phyloP scores from a whole-genome alignment of 2,888 invertebrate genomes.

The Desoria tigrina region DNA sequence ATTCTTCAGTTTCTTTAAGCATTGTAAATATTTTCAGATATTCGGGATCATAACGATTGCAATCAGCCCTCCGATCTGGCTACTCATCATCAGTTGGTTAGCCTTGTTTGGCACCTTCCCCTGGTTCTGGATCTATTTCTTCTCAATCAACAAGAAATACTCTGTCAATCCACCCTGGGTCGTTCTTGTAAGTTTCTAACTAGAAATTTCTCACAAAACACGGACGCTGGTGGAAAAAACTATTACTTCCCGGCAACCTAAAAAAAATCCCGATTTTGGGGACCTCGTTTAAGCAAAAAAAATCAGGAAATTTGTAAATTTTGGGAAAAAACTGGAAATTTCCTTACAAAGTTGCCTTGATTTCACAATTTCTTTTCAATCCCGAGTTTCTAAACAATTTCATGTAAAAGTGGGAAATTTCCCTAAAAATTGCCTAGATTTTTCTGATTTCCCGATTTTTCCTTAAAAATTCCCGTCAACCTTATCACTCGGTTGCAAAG shows the following conservation, averaged over 20 bases:
- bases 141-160: conserved; percentile 26
- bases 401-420: too few relatives aligned
- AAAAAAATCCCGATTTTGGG: too few relatives aligned
- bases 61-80: conserved; percentile 8
- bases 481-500: too few relatives aligned
- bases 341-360: too few relatives aligned
- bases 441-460: too few relatives aligned
- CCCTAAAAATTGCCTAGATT: too few relatives aligned
- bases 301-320: neutral
- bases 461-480: too few relatives aligned
- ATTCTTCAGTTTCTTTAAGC: too few relatives aligned
- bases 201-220: neutral
- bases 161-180: conserved; percentile 25
- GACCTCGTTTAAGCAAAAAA: neutral
- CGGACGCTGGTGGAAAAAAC: neutral
- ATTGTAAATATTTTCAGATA: conserved; percentile 9
- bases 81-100: conserved; percentile 25
- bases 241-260: too few relatives aligned
- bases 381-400: too few relatives aligned
- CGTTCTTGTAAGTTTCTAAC: conserved; percentile 23
- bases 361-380: too few relatives aligned
- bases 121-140: conserved; percentile 39
- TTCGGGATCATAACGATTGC: conserved; percentile 22
- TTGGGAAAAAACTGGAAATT: too few relatives aligned
- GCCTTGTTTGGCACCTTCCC: conserved; percentile 24